These are phyloP conservation scores for Microcebus tavaratra DNA, from an alignment of 2,113 vertebrate species.

Conservation along the genomic window DNA sequence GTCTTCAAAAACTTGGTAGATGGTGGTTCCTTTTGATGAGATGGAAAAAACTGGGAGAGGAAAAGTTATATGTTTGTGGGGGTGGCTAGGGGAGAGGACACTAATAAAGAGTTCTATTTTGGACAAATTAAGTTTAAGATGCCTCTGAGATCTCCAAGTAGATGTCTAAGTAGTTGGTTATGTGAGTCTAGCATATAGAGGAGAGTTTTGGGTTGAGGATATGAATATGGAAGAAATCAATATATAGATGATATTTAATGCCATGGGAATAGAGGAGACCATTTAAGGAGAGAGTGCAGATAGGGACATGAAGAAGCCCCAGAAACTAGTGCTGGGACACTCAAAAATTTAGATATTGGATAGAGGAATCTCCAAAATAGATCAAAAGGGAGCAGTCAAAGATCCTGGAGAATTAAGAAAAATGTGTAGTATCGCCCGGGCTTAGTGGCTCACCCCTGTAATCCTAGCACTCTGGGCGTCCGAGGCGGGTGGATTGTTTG, in stretches of 20 bases:
- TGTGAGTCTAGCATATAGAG: constrained; percentile 2
- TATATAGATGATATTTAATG: not conserved
- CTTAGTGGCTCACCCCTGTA: no score
- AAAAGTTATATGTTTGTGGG: not conserved
- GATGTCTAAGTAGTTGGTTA: not conserved
- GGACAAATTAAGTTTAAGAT: constrained; percentile 7
- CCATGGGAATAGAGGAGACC: not conserved
- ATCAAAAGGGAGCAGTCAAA: not conserved
- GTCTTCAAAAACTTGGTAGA: not conserved
- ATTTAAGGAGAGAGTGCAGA: not conserved
- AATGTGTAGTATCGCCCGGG: not conserved
- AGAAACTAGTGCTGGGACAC: not conserved
- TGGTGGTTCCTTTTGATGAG: not conserved
- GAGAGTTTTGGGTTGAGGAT: not conserved
- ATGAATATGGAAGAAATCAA: not conserved
- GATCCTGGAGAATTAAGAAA: not conserved
- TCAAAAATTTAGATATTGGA: not conserved
- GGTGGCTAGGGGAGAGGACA: not conserved
- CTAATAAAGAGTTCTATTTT: not conserved
- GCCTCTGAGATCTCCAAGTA: constrained; percentile 22
- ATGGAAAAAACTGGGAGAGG: not conserved
- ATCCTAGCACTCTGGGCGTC: no score
- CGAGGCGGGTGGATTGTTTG: no score
- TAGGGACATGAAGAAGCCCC: not conserved
- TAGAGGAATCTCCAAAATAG: not conserved